These are phyloP conservation scores for Cephus pygmeus DNA, from an alignment of 2,888 invertebrate species.

Conservation along the genomic window DNA sequence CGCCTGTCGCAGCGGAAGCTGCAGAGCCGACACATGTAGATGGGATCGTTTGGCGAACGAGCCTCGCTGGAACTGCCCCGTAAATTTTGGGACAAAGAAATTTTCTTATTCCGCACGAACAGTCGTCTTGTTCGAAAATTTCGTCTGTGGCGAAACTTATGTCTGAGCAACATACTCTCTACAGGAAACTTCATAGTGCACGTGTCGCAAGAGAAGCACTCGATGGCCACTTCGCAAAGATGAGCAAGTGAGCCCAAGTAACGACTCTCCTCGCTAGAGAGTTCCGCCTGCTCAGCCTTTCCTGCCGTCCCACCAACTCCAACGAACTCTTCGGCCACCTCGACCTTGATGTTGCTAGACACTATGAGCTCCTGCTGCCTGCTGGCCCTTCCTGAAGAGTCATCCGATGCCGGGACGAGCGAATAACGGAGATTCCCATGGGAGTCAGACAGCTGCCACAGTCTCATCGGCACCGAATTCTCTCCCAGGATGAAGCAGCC, in stretches of 20 bases:
- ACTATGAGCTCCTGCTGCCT: constrained; percentile 1
- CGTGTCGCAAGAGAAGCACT: constrained; percentile 39
- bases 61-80: background rate
- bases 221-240: constrained; percentile 20
- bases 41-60: background rate
- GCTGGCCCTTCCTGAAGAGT: background rate
- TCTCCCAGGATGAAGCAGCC: constrained; percentile 30
- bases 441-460: constrained; percentile 30
- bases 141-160: constrained; percentile 35
- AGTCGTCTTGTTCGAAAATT: background rate
- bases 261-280: constrained; percentile 3
- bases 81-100: background rate
- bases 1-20: constrained; percentile 39
- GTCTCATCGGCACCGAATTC: constrained; percentile 32
- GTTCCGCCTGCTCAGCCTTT: too few species aligned
- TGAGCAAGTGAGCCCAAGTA: constrained; percentile 15
- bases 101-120: too few species aligned
- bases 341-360: constrained; percentile 14
- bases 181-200: constrained; percentile 51
- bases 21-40: constrained; percentile 33
- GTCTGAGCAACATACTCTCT: constrained; percentile 47
- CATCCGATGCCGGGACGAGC: constrained; percentile 14
- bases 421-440: constrained; percentile 28
- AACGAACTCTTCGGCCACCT: constrained; percentile 5
- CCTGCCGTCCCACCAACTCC: background rate